Percentiles rank a stretch among this genome's conserved stretches.
phyloP scores from a whole-genome alignment of 2,113 vertebrate species.

The Engystomops pustulosus region DNA sequence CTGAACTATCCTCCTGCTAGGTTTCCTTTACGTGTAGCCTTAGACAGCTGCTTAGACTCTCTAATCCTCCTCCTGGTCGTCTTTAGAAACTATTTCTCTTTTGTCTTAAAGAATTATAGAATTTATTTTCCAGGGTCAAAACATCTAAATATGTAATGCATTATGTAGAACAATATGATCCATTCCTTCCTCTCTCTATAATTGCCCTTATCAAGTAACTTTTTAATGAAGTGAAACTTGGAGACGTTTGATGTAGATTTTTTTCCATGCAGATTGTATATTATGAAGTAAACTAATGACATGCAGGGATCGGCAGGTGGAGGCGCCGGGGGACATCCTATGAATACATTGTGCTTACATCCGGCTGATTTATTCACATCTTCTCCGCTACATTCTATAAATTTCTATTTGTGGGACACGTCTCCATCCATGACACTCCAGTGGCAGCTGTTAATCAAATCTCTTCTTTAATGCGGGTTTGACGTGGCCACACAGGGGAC shows the following conservation, averaged over 20 bases:
- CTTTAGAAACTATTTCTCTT: too few species aligned
- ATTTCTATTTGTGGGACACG: slow-evolving; percentile 21
- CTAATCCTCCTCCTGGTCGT: too few species aligned
- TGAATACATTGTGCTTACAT: slow-evolving; percentile 31
- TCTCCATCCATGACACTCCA: slow-evolving; percentile 13
- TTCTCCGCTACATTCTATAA: slow-evolving; percentile 14
- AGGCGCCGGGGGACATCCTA: neutral
- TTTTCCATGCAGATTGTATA: neutral
- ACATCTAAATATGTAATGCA: too few species aligned
- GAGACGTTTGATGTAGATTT: neutral
- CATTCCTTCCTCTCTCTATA: neutral
- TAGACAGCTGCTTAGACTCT: too few species aligned
- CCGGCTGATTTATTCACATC: slow-evolving; percentile 7
- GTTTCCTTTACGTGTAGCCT: too few species aligned
- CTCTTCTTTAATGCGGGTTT: slow-evolving; percentile 25
- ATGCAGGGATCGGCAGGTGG: slow-evolving; percentile 16
- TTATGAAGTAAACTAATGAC: slow-evolving; percentile 20
- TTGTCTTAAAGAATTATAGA: too few species aligned
- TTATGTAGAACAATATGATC: too few species aligned
- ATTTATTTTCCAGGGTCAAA: too few species aligned
- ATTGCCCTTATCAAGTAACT: neutral
- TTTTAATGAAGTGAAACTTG: slow-evolving; percentile 6
- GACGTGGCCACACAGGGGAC: slow-evolving; percentile 26
- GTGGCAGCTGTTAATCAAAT: slow-evolving; percentile 40
- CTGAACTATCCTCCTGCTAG: too few species aligned